Conservation (phyloP, 2,113 vertebrate genomes). For the Sapayoa aenigma region DNA sequence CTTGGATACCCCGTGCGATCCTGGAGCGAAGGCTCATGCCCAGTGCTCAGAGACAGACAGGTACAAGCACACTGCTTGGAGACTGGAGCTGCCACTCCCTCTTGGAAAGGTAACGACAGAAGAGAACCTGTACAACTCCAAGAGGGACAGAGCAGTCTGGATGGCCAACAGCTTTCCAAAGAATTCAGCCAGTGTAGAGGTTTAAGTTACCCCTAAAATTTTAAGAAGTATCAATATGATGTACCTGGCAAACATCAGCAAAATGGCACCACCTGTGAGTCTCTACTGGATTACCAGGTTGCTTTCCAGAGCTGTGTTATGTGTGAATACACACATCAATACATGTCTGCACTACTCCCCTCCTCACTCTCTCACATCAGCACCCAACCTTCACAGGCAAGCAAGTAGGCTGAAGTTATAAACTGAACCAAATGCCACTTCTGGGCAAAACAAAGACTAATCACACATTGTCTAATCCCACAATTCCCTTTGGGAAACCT, state of each 20-base stretch:
- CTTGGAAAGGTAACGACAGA: too few relatives aligned
- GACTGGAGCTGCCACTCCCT: too few relatives aligned
- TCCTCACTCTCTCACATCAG: neutral
- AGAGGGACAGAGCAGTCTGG: too few relatives aligned
- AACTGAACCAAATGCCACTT: neutral
- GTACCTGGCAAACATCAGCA: neutral
- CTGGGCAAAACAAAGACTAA: neutral
- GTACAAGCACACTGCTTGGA: too few relatives aligned
- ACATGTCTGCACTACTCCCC: neutral
- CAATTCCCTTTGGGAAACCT: neutral
- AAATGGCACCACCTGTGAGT: neutral
- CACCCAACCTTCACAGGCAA: neutral
- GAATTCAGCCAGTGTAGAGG: neutral
- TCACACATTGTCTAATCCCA: neutral
- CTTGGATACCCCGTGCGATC: too few relatives aligned
- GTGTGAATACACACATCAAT: neutral
- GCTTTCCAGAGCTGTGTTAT: neutral
- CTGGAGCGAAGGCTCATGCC: too few relatives aligned
- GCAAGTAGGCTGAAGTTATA: neutral
- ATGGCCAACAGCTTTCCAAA: neutral
- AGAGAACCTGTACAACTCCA: too few relatives aligned
- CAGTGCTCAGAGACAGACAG: too few relatives aligned
- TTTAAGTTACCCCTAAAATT: neutral
- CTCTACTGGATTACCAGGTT: neutral
- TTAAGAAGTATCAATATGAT: neutral